Base-by-base conservation (phyloP, 2,888 invertebrate genomes). In the Mactromeris polynyma region DNA sequence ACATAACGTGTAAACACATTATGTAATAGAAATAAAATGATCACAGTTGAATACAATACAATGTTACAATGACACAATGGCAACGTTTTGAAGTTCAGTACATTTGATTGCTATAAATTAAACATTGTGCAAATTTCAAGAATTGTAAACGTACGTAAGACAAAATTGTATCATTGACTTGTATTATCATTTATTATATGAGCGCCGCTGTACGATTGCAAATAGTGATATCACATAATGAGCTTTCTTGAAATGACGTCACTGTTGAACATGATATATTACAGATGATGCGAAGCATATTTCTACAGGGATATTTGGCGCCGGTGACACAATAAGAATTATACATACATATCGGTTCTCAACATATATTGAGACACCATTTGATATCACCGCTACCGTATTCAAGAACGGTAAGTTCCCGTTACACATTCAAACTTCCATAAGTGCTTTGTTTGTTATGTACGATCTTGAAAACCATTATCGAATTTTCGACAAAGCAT, bases 341-440 rank as follows among this genome's bases (percentile, higher is more conserved):
- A 46, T 90, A 4, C 51, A 83, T 36, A 90, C 91, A 14, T 91
- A 88, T 69, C 51, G 73, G 21, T 91, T 81, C 58, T 83, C 77
- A 19, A 69, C 73, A 17, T 2, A 64, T n/a, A 82, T 85, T 6
- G 91, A 85, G 21, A 31, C 82, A 42, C 82, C 82, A 0, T 83
- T 73, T 78, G 69, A 88, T 78, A 84, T 91, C 2, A 90, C 83
- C 51, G 91, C 91, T 0, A 85, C 87, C 0, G 88, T 91, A n/a
- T 77, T 78, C 26, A 88, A 85, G 46, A 54, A 83, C 36, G 90
- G 91, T 88, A 88, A 73, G 46, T 64, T 26, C 7, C 58, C 9
- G 26, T 26, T 26, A 64, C 6, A 4, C 11, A 2, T 14, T 2
- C 51, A 51, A n/a, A n/a, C n/a, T 51, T 14, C 19, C 51, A 1